Evolutionary conservation across 2,113 vertebrate species (phyloP).

Genomic region (Forbesichthys agassizii): DNA sequence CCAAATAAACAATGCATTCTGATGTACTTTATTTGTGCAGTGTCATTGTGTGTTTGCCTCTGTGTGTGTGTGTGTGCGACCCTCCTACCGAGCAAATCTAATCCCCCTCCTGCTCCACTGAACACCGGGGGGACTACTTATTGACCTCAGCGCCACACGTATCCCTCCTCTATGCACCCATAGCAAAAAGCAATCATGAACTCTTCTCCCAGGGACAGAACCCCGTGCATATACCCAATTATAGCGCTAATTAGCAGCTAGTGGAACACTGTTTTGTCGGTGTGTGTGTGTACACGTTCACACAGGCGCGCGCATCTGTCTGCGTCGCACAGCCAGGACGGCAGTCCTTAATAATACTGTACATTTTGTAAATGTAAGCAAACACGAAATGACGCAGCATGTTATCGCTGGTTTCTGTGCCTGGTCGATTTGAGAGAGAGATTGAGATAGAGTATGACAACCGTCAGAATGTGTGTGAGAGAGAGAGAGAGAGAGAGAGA

Average conservation of each 20-base stretch:
- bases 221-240: neutral
- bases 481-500: neutral
- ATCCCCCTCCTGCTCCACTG: neutral
- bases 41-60: too few species aligned
- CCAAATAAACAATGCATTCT: too few species aligned
- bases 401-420: neutral
- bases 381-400: too few species aligned
- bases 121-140: constrained; percentile 7
- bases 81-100: neutral
- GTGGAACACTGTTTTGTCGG: neutral
- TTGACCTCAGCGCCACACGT: neutral
- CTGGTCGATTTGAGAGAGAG: neutral
- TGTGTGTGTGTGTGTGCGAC: neutral
- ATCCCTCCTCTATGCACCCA: constrained; percentile 9
- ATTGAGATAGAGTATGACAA: neutral
- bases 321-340: neutral
- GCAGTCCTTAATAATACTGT: too few species aligned
- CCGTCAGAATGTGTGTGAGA: constrained; percentile 5
- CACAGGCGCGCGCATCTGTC: neutral
- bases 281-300: neutral
- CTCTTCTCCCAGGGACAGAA: neutral
- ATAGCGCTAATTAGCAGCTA: constrained; percentile 9
- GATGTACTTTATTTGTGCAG: too few species aligned
- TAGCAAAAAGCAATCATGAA: neutral
- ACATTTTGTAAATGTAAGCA: neutral